Percentiles rank a stretch among this genome's conserved stretches.
Conservation (phyloP, 1,140 invertebrate species). For the Caligus rogercresseyi region DNA sequence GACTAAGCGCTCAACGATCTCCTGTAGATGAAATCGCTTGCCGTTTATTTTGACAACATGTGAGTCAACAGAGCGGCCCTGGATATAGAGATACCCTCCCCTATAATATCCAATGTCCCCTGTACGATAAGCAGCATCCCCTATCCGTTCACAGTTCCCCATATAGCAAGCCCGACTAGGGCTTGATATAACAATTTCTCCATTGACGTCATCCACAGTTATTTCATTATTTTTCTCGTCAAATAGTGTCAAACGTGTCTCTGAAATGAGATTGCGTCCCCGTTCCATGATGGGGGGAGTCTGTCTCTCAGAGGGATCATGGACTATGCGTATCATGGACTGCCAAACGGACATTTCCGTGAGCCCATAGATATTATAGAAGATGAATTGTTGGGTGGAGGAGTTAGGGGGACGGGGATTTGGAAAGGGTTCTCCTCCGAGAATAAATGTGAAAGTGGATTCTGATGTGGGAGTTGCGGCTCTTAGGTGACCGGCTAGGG, state of each 20-base stretch:
- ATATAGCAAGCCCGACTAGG: background rate
- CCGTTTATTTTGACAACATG: conserved; percentile 11
- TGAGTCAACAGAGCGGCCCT: background rate
- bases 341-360: conserved; percentile 16
- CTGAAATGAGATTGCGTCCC: background rate
- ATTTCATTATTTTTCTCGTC: background rate
- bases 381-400: background rate
- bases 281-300: background rate
- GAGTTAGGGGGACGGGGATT: background rate
- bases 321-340: background rate
- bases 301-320: no score
- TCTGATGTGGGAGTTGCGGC: no score
- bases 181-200: background rate
- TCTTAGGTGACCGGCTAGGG: background rate
- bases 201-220: background rate
- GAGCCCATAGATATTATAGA: conserved; percentile 5
- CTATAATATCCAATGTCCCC: background rate
- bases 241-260: background rate
- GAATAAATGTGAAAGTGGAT: background rate
- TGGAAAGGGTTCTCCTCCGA: conserved; percentile 10
- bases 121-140: background rate
- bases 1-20: background rate
- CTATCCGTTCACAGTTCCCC: background rate
- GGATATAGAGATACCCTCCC: background rate
- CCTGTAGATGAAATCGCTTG: background rate